A percentile compares a stretch with the other conserved stretches of the same genome.
Conservation (phyloP, 2,888 invertebrate species). For the Callimorpha dominula region DNA sequence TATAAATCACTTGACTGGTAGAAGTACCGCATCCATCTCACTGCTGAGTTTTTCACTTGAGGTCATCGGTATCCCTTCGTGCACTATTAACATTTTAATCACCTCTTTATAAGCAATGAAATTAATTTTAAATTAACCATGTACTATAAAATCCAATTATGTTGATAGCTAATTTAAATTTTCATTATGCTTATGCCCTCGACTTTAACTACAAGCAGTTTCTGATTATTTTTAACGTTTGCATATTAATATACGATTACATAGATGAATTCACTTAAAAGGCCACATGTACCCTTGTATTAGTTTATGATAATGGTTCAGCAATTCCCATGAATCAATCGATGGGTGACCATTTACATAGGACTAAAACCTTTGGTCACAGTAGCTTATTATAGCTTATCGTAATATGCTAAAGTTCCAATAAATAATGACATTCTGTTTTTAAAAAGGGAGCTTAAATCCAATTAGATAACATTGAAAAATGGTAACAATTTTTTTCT, state of each 20-base stretch:
- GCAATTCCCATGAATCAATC: no score
- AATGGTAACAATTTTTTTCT: no score
- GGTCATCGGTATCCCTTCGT: constrained; percentile 37
- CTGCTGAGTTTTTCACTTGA: background rate
- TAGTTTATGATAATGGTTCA: no score
- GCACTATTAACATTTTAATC: constrained; percentile 69
- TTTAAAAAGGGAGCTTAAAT: no score
- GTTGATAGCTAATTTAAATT: constrained; percentile 49
- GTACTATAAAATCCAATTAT: constrained; percentile 46
- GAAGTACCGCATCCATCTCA: constrained; percentile 12
- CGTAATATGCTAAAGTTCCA: no score
- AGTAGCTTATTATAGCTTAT: no score
- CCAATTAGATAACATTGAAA: no score
- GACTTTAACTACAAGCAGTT: constrained; percentile 6
- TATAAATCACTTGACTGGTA: background rate
- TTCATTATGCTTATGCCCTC: constrained; percentile 30
- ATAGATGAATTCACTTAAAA: background rate
- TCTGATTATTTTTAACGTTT: constrained; percentile 3
- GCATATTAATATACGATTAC: background rate
- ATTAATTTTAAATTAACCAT: constrained; percentile 61
- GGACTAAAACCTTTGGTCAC: no score
- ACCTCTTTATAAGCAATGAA: constrained; percentile 58
- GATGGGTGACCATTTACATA: no score
- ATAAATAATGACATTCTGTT: no score
- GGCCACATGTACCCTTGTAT: no score